Conservation (phyloP, 2,797 vertebrate genomes). For the Brachymystax lenok region DNA sequence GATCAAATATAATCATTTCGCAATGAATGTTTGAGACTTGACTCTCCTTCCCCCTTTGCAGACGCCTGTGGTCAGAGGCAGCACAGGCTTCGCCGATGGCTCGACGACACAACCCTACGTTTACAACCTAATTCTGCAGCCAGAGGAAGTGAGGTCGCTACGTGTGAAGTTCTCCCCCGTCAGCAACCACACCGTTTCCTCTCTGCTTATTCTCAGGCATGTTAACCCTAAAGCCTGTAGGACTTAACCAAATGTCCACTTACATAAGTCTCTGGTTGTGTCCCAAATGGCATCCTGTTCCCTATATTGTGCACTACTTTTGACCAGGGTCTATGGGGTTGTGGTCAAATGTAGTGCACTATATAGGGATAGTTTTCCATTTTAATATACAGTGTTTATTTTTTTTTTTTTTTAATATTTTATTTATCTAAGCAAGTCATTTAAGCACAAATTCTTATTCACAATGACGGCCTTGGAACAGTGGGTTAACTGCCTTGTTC, state of each 20-base stretch:
- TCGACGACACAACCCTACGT: constrained; percentile 67
- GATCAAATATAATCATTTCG: neutral
- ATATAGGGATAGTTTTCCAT: too few relatives aligned
- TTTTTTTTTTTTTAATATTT: too few relatives aligned
- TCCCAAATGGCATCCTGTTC: neutral
- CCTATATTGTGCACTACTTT: neutral
- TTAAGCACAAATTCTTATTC: too few relatives aligned
- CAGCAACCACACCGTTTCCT: constrained; percentile 80
- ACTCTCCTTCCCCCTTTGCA: constrained; percentile 45
- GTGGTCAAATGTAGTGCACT: too few relatives aligned
- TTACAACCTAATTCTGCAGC: constrained; percentile 79
- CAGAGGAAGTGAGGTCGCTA: constrained; percentile 80
- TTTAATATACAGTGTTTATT: too few relatives aligned
- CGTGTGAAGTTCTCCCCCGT: constrained; percentile 79
- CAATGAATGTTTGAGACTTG: neutral
- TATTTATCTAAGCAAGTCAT: too few relatives aligned
- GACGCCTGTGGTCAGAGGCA: constrained; percentile 71
- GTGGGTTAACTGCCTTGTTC: too few relatives aligned
- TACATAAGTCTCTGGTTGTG: neutral
- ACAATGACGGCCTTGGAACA: too few relatives aligned
- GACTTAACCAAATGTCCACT: too few relatives aligned
- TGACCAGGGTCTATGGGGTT: too few relatives aligned
- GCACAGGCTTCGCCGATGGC: constrained; percentile 72
- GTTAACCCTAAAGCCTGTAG: neutral
- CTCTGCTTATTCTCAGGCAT: constrained; percentile 72